Conservation (phyloP, 2,888 invertebrate genomes). For the Slavum lentiscoides region DNA sequence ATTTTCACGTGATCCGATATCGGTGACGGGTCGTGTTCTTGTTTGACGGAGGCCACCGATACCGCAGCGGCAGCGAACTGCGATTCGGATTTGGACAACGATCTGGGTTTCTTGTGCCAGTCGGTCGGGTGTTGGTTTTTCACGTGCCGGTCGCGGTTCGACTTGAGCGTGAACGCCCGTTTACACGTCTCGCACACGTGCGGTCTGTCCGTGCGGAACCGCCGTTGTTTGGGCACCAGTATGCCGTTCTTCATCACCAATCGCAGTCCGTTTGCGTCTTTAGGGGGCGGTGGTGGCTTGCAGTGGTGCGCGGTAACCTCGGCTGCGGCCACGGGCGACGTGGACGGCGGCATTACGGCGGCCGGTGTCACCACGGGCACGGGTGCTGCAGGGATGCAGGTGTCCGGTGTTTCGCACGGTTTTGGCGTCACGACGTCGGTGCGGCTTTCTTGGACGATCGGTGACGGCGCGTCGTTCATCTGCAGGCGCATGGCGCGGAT, state of each 20-base stretch:
- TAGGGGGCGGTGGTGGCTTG: not conserved
- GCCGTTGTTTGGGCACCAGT: conserved; percentile 84
- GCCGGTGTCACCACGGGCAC: too few species aligned
- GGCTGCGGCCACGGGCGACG: conserved; percentile 35
- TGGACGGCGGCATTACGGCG: not conserved
- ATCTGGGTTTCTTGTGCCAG: conserved; percentile 70
- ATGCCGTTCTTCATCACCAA: conserved; percentile 91
- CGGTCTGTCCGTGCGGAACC: conserved; percentile 87
- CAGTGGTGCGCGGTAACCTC: conserved; percentile 66
- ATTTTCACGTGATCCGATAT: conserved; percentile 37
- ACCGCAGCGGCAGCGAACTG: not conserved
- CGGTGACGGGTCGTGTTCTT: conserved; percentile 26
- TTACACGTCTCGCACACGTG: conserved; percentile 90
- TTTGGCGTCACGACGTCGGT: not conserved
- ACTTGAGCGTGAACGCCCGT: conserved; percentile 85
- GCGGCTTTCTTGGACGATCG: not conserved
- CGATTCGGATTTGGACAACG: conserved; percentile 47
- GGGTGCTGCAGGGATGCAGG: too few species aligned
- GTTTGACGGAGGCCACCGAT: not conserved
- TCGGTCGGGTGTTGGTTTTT: conserved; percentile 91
- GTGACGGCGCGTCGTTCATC: conserved; percentile 33
- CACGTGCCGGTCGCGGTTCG: conserved; percentile 92
- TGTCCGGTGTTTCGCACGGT: too few species aligned
- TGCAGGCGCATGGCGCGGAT: conserved; percentile 42
- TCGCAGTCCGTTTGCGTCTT: conserved; percentile 62